A percentile compares a stretch with the other conserved stretches of the same genome.
phyloP scores from a whole-genome alignment of 2,113 vertebrate genomes.

The Pristiophorus japonicus region DNA sequence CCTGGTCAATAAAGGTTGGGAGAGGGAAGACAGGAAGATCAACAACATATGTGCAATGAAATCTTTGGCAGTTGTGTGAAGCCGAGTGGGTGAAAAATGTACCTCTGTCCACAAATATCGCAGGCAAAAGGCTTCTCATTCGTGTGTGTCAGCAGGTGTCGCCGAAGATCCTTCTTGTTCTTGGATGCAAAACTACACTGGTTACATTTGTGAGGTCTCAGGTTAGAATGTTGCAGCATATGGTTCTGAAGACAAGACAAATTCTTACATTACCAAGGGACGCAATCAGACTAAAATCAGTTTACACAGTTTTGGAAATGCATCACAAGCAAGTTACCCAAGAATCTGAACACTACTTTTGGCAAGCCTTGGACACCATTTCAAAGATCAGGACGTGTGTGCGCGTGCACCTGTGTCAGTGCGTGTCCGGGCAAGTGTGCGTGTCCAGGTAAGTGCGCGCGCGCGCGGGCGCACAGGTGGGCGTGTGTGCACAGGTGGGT shows the following conservation, averaged over 20 bases:
- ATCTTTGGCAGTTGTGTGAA: not conserved
- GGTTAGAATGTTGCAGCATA: conserved; percentile 79
- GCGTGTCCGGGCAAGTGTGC: too few species aligned
- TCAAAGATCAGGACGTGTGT: not conserved
- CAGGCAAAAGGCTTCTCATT: conserved; percentile 96
- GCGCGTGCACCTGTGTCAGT: too few species aligned
- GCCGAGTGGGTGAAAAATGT: not conserved
- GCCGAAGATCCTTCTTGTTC: conserved; percentile 94
- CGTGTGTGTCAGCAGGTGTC: conserved; percentile 91
- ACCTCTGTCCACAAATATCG: conserved; percentile 91
- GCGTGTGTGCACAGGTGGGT: not conserved
- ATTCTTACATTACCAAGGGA: not conserved
- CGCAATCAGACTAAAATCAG: not conserved
- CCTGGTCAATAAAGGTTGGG: not conserved
- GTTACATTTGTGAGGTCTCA: conserved; percentile 87
- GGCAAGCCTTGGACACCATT: not conserved
- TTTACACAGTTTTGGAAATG: not conserved
- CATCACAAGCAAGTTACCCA: not conserved
- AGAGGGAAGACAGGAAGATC: not conserved
- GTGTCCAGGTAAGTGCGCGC: too few species aligned
- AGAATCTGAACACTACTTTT: not conserved
- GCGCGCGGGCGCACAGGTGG: too few species aligned
- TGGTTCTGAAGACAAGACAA: conserved; percentile 60
- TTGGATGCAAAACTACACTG: conserved; percentile 95
- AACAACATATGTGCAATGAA: not conserved